Evolutionary conservation across 2,113 vertebrate species (phyloP), one percentile per base, ranked within the genome.

Genomic region (Aspidoscelis tigris): DNA sequence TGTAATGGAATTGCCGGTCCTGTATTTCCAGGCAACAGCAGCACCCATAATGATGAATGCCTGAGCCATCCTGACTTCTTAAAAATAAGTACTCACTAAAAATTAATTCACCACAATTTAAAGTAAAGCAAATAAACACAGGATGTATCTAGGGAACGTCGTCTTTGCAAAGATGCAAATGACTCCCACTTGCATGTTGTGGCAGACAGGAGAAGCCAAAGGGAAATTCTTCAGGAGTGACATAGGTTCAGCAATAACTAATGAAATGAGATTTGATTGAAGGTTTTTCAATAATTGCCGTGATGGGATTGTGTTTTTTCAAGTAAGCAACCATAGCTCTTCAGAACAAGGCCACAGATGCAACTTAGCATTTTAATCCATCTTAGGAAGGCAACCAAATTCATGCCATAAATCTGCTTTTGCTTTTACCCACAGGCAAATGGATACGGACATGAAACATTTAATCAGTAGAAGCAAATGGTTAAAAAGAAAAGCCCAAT

Each of bases 141-240:
- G 76, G 72, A 82, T 78, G 24, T 84, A 22, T 66, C 39, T 4
- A 12, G 86, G 87, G 84, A 89, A 85, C 88, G 87, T 90, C 0
- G 0, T 39, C 76, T 87, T 71, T 18, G 0, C 84, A 82, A 87
- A 86, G 0, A 68, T 50, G 86, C 82, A 80, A 91, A 75, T 4
- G 1, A 88, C 88, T 90, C 26, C 64, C 88, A 89, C 76, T 74
- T 88, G 90, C 90, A 0, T 91, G 92, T 92, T 93, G 88, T 88
- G 89, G 89, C 92, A 91, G 90, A 94, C 91, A 90, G 84, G 88
- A 80, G 87, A 90, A 93, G 90, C 87, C 0, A 1, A 88, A 87
- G 82, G 87, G 92, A 90, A 93, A 95, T 95, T 93, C 91, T 90
- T 94, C 89, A 85, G 88, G 86, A 87, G 73, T 93, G 94, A 95